Base-by-base conservation (phyloP, 2,888 invertebrate species). In the Rhamphomyia laevipes region DNA sequence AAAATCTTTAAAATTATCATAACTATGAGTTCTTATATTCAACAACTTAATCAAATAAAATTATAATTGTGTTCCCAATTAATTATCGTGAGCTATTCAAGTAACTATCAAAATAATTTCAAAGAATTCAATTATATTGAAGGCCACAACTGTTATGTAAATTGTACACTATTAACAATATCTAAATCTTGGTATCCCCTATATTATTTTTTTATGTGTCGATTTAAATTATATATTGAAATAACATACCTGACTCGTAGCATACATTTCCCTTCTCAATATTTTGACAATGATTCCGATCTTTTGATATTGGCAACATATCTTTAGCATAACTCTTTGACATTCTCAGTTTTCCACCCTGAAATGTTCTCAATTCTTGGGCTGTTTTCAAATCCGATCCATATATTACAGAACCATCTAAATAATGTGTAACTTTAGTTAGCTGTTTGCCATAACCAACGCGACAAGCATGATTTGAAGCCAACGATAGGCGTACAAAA, bases 331-430 rank as follows among this genome's bases (percentile, higher is more conserved):
- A 81, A 60, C 84, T 80, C 30, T 76, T 72, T 55, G 84, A 82
- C 54, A 77, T 76, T 46, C 74, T 75, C 55, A 88, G 64, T 30
- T 75, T 68, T 0, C 87, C 87, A 4, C 75, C 76, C 2, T 71
- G 71, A 43, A 80, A 77, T 30, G 73, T 76, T 44, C 85, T 70
- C 15, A 88, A 61, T 2, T 74, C 67, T 0, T 70, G 63, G 5
- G 78, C 68, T 49, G 79, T 77, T 45, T 77, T 75, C 1, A 71
- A 61, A 33, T 76, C 77, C 9, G 81, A 83, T 1, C 88, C 87
- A 59, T 88, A 89, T 1, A 87, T 73, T 6, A 80, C 77, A 0
- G 88, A 88, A 1, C 80, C 79, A 61, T 89, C 89, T 4, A 82
- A 63, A 56, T 74, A 84, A 56, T 86, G 85, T 0, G 85, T 67